Conservation (phyloP, 2,797 vertebrate genomes). For the Aphelocoma californica region DNA sequence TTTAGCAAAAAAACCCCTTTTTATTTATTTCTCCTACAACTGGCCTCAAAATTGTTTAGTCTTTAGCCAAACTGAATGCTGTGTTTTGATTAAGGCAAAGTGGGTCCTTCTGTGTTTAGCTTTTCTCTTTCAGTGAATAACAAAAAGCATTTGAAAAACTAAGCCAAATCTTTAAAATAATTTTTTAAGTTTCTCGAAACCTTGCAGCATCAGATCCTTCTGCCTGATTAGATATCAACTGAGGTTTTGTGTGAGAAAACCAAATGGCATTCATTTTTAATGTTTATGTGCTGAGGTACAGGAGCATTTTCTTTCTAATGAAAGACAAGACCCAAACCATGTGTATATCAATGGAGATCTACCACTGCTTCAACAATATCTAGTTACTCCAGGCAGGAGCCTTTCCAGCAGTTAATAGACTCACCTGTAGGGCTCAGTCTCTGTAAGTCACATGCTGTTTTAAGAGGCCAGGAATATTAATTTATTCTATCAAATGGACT, state of each 20-base stretch:
- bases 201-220: background rate
- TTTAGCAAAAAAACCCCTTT: background rate
- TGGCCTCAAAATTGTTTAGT: background rate
- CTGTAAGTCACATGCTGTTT: background rate
- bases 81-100: background rate
- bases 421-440: background rate
- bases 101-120: background rate
- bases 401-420: background rate
- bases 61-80: background rate
- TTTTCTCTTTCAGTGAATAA: background rate
- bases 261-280: background rate
- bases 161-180: fast-evolving
- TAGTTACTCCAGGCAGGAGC: background rate
- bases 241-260: background rate
- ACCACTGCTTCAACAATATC: background rate
- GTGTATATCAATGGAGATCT: background rate
- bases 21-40: background rate
- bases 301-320: background rate
- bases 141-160: background rate
- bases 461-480: background rate
- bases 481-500: background rate
- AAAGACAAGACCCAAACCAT: background rate
- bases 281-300: background rate
- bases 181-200: background rate
- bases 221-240: background rate